Evolutionary conservation across 2,113 vertebrate genomes (phyloP).

Genomic region (Alexandromys fortis): DNA sequence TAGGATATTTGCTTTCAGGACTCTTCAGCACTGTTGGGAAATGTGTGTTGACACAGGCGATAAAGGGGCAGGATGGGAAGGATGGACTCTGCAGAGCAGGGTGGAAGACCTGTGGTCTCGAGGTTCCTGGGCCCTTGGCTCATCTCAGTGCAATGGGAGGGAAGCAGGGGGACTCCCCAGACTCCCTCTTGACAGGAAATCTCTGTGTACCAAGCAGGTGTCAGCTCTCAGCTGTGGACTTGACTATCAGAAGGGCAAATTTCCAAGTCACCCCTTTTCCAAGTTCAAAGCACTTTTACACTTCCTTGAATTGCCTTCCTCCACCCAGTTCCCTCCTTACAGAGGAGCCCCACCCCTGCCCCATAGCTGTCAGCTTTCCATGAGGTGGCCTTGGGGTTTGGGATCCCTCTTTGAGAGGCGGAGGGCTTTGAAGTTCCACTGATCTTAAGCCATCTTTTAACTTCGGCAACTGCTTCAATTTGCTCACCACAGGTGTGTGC

Average conservation of each 20-base stretch:
- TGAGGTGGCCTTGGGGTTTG: neutral
- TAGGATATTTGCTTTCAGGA: slow-evolving; percentile 51
- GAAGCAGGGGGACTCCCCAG: neutral
- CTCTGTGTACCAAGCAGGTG: neutral
- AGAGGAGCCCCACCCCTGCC: neutral
- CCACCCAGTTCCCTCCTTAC: neutral
- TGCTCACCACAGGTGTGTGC: neutral
- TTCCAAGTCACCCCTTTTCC: neutral
- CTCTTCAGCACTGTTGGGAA: slow-evolving; percentile 47
- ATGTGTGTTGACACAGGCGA: slow-evolving; percentile 64
- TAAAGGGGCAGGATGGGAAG: neutral
- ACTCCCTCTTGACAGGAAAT: neutral
- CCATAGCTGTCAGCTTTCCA: neutral
- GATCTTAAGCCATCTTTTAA: neutral
- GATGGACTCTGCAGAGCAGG: neutral
- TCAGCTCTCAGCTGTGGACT: neutral
- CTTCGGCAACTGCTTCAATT: neutral
- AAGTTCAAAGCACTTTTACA: neutral
- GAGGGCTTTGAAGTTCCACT: neutral
- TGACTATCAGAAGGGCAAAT: neutral
- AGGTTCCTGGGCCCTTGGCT: neutral
- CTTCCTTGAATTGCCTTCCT: neutral
- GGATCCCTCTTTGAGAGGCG: neutral
- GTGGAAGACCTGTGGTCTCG: neutral
- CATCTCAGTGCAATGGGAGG: slow-evolving; percentile 22